Evolutionary conservation across 2,888 invertebrate genomes (phyloP).

Genomic region (Ischnus inquisitorius): DNA sequence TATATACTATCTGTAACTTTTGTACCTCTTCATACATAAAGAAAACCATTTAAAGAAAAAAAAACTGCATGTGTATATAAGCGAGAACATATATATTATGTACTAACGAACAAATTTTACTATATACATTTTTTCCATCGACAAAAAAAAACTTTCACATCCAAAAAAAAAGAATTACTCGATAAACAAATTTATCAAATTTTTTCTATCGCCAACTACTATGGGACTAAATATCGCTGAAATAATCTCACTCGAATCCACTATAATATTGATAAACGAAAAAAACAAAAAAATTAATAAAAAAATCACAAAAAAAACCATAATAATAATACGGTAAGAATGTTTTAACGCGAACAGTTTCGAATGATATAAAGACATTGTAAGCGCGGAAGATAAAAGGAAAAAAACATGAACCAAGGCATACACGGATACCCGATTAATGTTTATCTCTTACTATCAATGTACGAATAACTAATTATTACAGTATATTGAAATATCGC

Average conservation of each 20-base stretch:
- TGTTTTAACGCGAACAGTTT: conserved; percentile 53
- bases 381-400: not conserved
- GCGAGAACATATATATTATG: conserved; percentile 56
- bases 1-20: conserved; percentile 80
- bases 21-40: conserved; percentile 81
- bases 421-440: conserved; percentile 12
- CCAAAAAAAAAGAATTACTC: conserved; percentile 67
- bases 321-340: conserved; percentile 43
- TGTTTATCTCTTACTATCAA: conserved; percentile 39
- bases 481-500: conserved; percentile 23
- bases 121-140: conserved; percentile 75
- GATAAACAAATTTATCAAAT: conserved; percentile 73
- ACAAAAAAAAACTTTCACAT: conserved; percentile 67
- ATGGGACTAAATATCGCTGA: conserved; percentile 80
- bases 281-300: conserved; percentile 3
- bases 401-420: conserved; percentile 20
- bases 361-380: conserved; percentile 26
- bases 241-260: conserved; percentile 66
- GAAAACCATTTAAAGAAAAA: conserved; percentile 56
- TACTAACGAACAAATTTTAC: conserved; percentile 76
- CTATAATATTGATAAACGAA: conserved; percentile 38
- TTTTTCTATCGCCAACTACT: conserved; percentile 81
- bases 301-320: conserved; percentile 15
- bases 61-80: conserved; percentile 55
- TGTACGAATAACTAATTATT: conserved; percentile 36